Conservation (phyloP, 2,888 invertebrate species). For the Trachelus tabidus region DNA sequence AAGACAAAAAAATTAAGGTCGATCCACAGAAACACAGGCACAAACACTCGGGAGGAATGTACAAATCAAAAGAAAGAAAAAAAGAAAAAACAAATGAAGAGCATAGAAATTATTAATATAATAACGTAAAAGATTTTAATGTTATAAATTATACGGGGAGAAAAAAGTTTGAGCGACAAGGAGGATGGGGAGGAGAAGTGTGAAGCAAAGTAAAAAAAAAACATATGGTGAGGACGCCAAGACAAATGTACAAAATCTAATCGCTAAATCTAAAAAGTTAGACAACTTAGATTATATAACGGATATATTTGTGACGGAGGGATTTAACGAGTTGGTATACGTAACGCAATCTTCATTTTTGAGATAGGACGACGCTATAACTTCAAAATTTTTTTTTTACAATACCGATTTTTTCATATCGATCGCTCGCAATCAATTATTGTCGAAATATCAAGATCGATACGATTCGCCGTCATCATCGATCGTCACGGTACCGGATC, state of each 20-base stretch:
- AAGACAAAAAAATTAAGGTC: conserved; percentile 16
- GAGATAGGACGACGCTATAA: no score
- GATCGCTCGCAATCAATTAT: background rate
- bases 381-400: background rate
- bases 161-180: conserved; percentile 36
- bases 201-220: conserved; percentile 1
- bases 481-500: background rate
- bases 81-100: conserved; percentile 30
- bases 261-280: conserved; percentile 53
- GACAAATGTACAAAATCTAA: conserved; percentile 63
- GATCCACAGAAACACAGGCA: conserved; percentile 29
- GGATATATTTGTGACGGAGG: background rate
- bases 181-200: conserved; percentile 18
- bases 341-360: background rate
- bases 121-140: conserved; percentile 60
- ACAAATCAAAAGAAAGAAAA: conserved; percentile 59
- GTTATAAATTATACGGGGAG: conserved; percentile 60
- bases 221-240: conserved; percentile 40
- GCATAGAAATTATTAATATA: conserved; percentile 60
- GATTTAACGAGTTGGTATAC: background rate
- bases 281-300: background rate
- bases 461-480: background rate
- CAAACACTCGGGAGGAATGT: conserved; percentile 60
- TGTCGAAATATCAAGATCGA: background rate
- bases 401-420: background rate